Base-by-base conservation (phyloP, 1,140 invertebrate species). In the Penaeus indicus region DNA sequence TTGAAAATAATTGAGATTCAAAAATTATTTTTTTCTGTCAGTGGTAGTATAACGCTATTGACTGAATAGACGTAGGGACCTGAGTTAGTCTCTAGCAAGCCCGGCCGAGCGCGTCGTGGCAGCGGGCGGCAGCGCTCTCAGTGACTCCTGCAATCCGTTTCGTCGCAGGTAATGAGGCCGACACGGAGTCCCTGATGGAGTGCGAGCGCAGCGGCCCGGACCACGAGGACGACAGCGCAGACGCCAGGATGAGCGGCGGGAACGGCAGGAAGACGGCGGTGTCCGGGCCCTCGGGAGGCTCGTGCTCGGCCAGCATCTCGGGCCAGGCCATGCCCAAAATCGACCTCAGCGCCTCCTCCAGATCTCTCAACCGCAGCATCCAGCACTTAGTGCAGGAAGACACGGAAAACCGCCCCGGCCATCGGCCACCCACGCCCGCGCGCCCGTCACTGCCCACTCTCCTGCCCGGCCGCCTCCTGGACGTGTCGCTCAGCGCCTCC, bases 171-270 rank as follows among this genome's bases (percentile, higher is more conserved):
- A 89, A 89, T 86, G 88, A 89, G 61, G 88, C 75, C 13, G 88
- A 89, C 84, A 89, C 83, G 13, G 88, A 89, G 60, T 89, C 88
- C 25, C 78, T 89, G 42, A 89, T 89, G 88, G 88, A 89, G 61
- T 54, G 61, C 25, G 86, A 88, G n/a, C 42, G 79, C 61, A 21
- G 27, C 67, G n/a, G 27, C 60, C 42, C 18, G 25, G 22, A 60
- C 25, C 22, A 62, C 13, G 0, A 7, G 32, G n/a, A 60, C 78
- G 62, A n/a, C 62, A 64, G 62, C 67, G 27, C 25, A n/a, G 79
- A n/a, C 47, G 32, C n/a, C 27, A 63, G 18, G 42, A 38, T 38
- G 60, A 60, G 84, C 21, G 47, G 21, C 47, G 42, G 67, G n/a
- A 81, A 67, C 38, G 54, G 16, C 80, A 61, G 75, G 27, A 80